Evolutionary conservation across 2,797 vertebrate species (phyloP).

Genomic region (Percopsis omiscomaycus): DNA sequence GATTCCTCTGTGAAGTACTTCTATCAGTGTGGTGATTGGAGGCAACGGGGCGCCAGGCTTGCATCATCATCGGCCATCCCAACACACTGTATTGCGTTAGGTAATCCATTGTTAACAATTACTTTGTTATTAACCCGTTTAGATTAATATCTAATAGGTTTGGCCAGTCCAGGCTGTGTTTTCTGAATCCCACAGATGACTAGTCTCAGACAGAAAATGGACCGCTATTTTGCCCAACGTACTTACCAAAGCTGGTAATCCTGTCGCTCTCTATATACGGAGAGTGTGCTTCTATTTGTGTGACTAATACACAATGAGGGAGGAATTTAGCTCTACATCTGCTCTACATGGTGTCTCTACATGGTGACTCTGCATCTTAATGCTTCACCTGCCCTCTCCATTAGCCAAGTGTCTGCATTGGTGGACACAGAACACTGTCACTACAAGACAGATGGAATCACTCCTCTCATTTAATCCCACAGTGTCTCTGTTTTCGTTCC

Average conservation of each 20-base stretch:
- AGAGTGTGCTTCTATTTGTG: too few species aligned
- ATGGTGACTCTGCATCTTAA: slow-evolving; percentile 2
- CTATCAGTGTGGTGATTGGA: slow-evolving; percentile 27
- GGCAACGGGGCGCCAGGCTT: slow-evolving; percentile 40
- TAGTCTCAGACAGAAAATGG: background rate
- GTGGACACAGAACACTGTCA: background rate
- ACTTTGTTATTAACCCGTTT: background rate
- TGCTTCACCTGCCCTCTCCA: background rate
- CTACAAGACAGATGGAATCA: slow-evolving; percentile 12
- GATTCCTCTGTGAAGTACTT: background rate
- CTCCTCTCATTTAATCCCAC: slow-evolving; percentile 31
- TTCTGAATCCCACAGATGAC: slow-evolving; percentile 1
- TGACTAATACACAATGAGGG: too few species aligned
- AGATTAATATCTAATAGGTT: background rate
- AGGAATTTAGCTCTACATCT: too few species aligned
- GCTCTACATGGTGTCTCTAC: too few species aligned
- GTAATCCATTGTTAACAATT: slow-evolving; percentile 8
- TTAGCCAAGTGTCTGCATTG: background rate
- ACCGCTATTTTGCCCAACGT: slow-evolving; percentile 11
- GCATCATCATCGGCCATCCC: slow-evolving; percentile 46
- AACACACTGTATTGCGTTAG: background rate
- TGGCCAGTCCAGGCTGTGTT: background rate
- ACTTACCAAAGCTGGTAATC: slow-evolving; percentile 30
- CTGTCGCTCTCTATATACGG: too few species aligned
- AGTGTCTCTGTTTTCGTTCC: slow-evolving; percentile 17